Percentiles rank a stretch among this genome's conserved stretches.
Evolutionary conservation across 2,797 vertebrate species (phyloP).

Genomic region (Petrocephalus schoutedeni): DNA sequence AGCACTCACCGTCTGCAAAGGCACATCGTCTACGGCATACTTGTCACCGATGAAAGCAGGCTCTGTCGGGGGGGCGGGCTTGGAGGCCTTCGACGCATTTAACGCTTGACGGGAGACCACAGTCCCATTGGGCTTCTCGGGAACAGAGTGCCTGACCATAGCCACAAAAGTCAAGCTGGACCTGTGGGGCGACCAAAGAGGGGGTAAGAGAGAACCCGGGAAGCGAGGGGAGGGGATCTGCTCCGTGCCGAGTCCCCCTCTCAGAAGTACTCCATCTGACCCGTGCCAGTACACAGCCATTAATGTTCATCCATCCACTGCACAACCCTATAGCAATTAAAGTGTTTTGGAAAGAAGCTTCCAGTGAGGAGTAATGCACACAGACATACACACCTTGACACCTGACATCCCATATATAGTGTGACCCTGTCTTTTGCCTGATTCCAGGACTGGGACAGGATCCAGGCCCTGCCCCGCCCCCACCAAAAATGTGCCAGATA

Average conservation of each 20-base stretch:
- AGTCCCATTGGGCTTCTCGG: not conserved
- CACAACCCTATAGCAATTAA: not conserved
- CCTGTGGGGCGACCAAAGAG: not conserved
- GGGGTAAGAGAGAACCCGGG: not conserved
- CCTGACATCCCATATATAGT: not conserved
- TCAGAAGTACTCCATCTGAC: too few relatives aligned
- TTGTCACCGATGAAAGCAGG: constrained; percentile 56
- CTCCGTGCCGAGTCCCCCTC: too few relatives aligned
- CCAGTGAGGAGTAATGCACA: not conserved
- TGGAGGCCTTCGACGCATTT: not conserved
- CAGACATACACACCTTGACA: not conserved
- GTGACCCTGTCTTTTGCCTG: not conserved
- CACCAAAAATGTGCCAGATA: not conserved
- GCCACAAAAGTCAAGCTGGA: not conserved
- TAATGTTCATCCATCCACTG: not conserved
- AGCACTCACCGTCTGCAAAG: constrained; percentile 50
- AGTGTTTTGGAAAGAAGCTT: not conserved
- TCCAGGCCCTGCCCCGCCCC: not conserved
- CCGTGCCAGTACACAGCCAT: too few relatives aligned
- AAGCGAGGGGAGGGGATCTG: not conserved
- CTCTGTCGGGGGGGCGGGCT: constrained; percentile 10
- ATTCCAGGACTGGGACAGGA: not conserved
- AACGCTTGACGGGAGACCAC: not conserved
- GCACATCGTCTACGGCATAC: constrained; percentile 47
- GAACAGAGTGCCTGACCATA: not conserved